Base-by-base conservation (phyloP, 2,797 vertebrate genomes). In the Oryzias sinensis region DNA sequence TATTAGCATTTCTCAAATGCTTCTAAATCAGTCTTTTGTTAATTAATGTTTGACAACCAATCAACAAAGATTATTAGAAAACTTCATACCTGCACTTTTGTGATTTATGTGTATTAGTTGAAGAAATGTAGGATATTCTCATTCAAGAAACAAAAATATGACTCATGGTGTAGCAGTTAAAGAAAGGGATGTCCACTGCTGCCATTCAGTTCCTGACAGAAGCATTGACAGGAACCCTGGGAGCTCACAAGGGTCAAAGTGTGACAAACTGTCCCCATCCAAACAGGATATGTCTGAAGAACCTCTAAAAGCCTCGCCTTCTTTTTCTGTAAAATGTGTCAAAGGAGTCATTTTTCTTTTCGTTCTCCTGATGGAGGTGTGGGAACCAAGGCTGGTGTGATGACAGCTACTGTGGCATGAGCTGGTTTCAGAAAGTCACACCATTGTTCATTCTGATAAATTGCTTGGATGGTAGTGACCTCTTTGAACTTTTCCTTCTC, bases 391-490 rank as follows among this genome's bases (percentile, higher is more conserved):
- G 87, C 83, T 80, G 81, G 20, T 17, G 76, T 11, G 86, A 81
- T 83, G 87, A 88, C 81, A 86, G 84, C 72, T 3, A 55, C 64
- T 42, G 74, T 77, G 77, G 66, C 79, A 74, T 70, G 49, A 43
- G 59, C 43, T 59, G 65, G 66, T 68, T 66, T n/a, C 42, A 68
- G 76, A 74, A 78, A 83, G 85, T 90, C 88, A 75, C 81, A 55
- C 87, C 79, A 91, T 91, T 92, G 90, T 92, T 90, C 84, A 74
- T 64, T 46, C 72, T 83, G 86, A 72, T 72, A 82, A 79, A 88
- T 87, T 76, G 68, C 67, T 71, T 54, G 22, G 78, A 80, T 85
- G 82, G 68, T 42, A 63, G 59, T 76, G 79, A 82, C 79, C 79
- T 63, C 71, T 56, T 62, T 50, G 63, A 76, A 83, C 67, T 70